These are phyloP conservation scores for Octodonta nipae DNA, from an alignment of 2,888 invertebrate species.

Conservation along the genomic window DNA sequence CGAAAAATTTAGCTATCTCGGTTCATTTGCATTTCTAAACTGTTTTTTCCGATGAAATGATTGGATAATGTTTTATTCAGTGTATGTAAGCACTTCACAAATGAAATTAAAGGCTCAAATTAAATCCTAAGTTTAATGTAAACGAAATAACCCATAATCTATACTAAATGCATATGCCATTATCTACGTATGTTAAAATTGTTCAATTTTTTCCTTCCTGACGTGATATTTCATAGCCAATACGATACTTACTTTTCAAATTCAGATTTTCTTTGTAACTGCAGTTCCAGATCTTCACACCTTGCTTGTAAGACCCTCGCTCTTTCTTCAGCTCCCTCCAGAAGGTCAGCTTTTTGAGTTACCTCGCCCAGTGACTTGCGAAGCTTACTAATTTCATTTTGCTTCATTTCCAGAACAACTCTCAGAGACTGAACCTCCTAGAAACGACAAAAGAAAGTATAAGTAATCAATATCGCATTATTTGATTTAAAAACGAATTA, in stretches of 20 bases:
- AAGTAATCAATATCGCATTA: too few species aligned
- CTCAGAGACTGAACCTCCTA: conserved; percentile 71
- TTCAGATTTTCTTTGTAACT: conserved; percentile 52
- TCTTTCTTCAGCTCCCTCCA: conserved; percentile 57
- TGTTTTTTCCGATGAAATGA: too few species aligned
- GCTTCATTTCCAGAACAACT: conserved; percentile 77
- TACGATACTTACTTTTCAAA: conserved; percentile 56
- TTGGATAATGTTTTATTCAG: too few species aligned
- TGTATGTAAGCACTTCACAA: too few species aligned
- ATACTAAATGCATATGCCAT: not conserved
- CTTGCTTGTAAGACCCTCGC: conserved; percentile 67
- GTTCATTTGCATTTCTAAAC: too few species aligned
- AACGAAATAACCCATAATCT: not conserved
- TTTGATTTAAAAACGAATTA: conserved; percentile 12
- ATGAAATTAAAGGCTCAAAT: too few species aligned
- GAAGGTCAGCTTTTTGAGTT: conserved; percentile 57
- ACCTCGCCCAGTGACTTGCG: conserved; percentile 57
- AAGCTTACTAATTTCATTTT: conserved; percentile 69
- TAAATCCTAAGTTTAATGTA: too few species aligned
- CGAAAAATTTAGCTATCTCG: too few species aligned
- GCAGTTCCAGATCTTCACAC: conserved; percentile 73
- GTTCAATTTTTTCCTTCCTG: not conserved
- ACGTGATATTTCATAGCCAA: not conserved
- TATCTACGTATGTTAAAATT: not conserved
- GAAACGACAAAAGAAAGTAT: conserved; percentile 24